phyloP scores from a whole-genome alignment of 2,888 invertebrate species.

The Andrena flavipes region DNA sequence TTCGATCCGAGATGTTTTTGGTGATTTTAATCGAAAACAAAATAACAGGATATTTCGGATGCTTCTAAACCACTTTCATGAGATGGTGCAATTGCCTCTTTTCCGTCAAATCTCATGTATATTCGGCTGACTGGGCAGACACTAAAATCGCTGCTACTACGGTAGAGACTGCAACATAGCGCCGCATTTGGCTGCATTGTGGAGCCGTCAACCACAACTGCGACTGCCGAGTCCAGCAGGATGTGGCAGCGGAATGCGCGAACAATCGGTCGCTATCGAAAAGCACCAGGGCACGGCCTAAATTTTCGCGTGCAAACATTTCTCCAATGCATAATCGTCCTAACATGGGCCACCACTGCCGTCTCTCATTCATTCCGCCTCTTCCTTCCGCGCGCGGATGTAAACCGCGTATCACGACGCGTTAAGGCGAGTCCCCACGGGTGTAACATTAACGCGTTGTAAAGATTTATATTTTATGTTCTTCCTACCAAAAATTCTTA shows the following conservation, averaged over 20 bases:
- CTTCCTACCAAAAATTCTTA: too few relatives aligned
- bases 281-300: conserved; percentile 61
- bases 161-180: conserved; percentile 51
- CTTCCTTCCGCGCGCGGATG: conserved; percentile 18
- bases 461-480: too few relatives aligned
- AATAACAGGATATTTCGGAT: too few relatives aligned
- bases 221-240: conserved; percentile 68
- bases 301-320: conserved; percentile 77
- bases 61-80: background rate
- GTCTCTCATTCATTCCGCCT: conserved; percentile 21
- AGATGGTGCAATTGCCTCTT: conserved; percentile 25
- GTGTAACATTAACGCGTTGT: too few relatives aligned
- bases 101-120: conserved; percentile 37
- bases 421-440: conserved; percentile 2
- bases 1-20: too few relatives aligned
- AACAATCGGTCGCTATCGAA: conserved; percentile 71
- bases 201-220: conserved; percentile 78
- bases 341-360: conserved; percentile 39
- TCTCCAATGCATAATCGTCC: conserved; percentile 70
- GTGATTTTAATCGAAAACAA: too few relatives aligned
- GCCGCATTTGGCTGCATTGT: conserved; percentile 77
- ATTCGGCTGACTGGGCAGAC: conserved; percentile 45
- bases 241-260: conserved; percentile 56
- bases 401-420: conserved; percentile 22
- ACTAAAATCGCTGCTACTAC: conserved; percentile 49